Percentiles rank a stretch among this genome's conserved stretches.
phyloP scores from a whole-genome alignment of 2,797 vertebrate genomes.

The Hafferia zeledoni region DNA sequence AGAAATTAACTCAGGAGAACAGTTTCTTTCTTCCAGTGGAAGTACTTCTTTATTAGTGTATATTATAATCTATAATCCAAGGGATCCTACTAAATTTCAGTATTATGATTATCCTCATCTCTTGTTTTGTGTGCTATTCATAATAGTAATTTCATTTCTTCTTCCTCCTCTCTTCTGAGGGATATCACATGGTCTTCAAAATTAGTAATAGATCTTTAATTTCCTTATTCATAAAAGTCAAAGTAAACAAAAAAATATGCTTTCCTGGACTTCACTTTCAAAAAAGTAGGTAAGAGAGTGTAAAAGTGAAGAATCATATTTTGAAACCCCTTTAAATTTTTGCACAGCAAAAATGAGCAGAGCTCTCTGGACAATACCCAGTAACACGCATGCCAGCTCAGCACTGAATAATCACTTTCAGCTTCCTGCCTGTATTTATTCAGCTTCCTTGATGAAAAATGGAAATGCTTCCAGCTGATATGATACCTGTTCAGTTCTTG shows the following conservation, averaged over 20 bases:
- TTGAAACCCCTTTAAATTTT: slow-evolving; percentile 35
- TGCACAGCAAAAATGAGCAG: not conserved
- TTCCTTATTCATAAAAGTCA: not conserved
- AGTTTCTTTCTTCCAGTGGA: not conserved
- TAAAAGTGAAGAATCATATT: not conserved
- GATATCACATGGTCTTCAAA: not conserved
- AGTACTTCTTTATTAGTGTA: not conserved
- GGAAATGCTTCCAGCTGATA: slow-evolving; percentile 12
- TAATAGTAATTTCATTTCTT: not conserved
- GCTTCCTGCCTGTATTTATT: slow-evolving; percentile 17
- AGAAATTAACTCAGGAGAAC: not conserved
- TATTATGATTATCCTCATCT: not conserved
- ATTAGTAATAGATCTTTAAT: not conserved
- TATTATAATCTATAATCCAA: not conserved
- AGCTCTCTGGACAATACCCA: not conserved
- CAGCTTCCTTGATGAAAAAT: not conserved
- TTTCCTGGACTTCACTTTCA: not conserved
- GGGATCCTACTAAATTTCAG: not conserved
- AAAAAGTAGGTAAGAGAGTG: not conserved
- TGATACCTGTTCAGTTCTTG: not conserved
- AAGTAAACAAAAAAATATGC: not conserved
- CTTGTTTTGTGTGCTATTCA: not conserved
- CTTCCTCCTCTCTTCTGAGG: not conserved
- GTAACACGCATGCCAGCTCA: slow-evolving; percentile 5
- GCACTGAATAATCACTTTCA: slow-evolving; percentile 29